phyloP scores from a whole-genome alignment of 2,113 vertebrate genomes.

The Passer montanus region DNA sequence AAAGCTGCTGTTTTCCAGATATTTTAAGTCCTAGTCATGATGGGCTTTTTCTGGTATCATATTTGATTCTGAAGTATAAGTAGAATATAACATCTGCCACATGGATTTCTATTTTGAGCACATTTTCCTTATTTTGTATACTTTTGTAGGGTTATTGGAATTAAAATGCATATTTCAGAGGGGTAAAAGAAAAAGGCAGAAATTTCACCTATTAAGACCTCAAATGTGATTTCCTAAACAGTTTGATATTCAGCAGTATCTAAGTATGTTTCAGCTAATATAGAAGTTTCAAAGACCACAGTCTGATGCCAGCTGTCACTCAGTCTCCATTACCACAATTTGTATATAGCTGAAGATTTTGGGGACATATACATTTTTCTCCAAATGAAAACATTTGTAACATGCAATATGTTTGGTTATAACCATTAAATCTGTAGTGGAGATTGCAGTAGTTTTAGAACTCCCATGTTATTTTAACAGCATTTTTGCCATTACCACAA shows the following conservation, averaged over 20 bases:
- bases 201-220: neutral
- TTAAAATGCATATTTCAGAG: neutral
- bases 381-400: neutral
- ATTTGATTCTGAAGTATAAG: neutral
- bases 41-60: neutral
- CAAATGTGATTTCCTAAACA: neutral
- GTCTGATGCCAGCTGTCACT: neutral
- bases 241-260: neutral
- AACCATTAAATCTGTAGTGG: neutral
- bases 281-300: neutral
- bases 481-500: too few relatives aligned
- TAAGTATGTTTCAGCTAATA: neutral
- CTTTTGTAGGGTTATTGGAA: neutral
- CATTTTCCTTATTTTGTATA: neutral
- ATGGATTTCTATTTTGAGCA: neutral
- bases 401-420: neutral
- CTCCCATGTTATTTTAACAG: neutral
- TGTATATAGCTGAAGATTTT: neutral
- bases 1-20: neutral
- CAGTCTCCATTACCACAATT: neutral
- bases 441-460: neutral
- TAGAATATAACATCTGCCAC: neutral
- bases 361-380: neutral
- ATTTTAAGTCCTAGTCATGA: neutral
- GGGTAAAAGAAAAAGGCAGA: neutral